Evolutionary conservation across 1,140 invertebrate species (phyloP).

Genomic region (Chelonus insularis): DNA sequence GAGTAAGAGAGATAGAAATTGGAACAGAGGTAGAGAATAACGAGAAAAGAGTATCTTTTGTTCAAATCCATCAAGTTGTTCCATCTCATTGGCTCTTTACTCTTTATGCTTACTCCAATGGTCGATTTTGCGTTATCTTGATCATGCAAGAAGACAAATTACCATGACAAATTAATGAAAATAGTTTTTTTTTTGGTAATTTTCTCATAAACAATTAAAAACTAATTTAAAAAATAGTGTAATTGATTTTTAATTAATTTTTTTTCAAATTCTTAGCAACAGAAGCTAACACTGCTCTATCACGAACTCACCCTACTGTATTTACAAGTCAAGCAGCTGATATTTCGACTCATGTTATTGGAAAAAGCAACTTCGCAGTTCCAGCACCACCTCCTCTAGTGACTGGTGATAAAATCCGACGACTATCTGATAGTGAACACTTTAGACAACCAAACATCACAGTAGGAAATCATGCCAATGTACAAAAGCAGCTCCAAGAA

Average conservation of each 20-base stretch:
- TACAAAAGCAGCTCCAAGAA: slow-evolving; percentile 62
- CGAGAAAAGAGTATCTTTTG: slow-evolving; percentile 14
- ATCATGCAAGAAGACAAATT: slow-evolving; percentile 18
- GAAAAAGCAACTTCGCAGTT: slow-evolving; percentile 65
- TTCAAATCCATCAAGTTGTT: slow-evolving; percentile 16
- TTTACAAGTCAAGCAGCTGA: slow-evolving; percentile 59
- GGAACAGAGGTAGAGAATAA: not conserved
- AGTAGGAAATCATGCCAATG: slow-evolving; percentile 47
- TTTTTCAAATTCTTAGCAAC: slow-evolving; percentile 56
- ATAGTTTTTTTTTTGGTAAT: too few species aligned
- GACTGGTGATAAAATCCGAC: slow-evolving; percentile 61
- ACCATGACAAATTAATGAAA: too few species aligned
- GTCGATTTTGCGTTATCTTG: slow-evolving; percentile 23
- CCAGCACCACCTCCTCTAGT: slow-evolving; percentile 64
- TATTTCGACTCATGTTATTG: slow-evolving; percentile 50
- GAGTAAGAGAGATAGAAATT: slow-evolving; percentile 4
- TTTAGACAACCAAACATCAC: slow-evolving; percentile 64
- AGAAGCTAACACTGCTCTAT: slow-evolving; percentile 59
- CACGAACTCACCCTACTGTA: slow-evolving; percentile 55
- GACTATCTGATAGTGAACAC: slow-evolving; percentile 68
- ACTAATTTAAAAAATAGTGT: too few species aligned
- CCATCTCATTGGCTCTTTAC: slow-evolving; percentile 8
- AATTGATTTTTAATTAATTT: slow-evolving; percentile 3
- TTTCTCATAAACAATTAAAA: too few species aligned
- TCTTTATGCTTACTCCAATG: not conserved